Evolutionary conservation across 2,888 invertebrate species (phyloP).

Genomic region (Synanthedon myopaeformis): DNA sequence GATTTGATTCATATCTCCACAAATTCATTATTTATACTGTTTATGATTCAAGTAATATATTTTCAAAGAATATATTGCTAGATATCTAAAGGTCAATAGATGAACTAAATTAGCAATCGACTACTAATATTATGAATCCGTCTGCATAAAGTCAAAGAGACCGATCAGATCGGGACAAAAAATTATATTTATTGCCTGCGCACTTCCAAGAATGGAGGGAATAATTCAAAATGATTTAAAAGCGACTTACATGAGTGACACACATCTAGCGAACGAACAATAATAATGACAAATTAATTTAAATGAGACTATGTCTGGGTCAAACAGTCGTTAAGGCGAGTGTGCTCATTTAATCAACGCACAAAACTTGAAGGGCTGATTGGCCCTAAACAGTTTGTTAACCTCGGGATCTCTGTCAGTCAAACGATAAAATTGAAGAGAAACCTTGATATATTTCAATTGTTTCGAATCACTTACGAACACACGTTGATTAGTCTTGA

Average conservation of each 20-base stretch:
- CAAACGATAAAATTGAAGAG: conserved; percentile 40
- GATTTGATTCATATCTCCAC: too few species aligned
- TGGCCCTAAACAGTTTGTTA: conserved; percentile 36
- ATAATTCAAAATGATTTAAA: too few species aligned
- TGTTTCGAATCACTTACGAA: conserved; percentile 31
- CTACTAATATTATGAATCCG: too few species aligned
- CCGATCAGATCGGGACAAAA: too few species aligned
- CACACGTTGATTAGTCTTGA: not conserved
- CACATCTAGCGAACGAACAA: conserved; percentile 5
- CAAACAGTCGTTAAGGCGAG: conserved; percentile 12
- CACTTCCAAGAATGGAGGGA: too few species aligned
- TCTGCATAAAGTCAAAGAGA: too few species aligned
- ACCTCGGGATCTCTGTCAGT: conserved; percentile 47
- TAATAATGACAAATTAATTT: conserved; percentile 16
- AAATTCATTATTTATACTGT: too few species aligned
- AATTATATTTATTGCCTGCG: too few species aligned
- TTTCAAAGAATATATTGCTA: too few species aligned
- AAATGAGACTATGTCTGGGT: conserved; percentile 14
- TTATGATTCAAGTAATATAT: too few species aligned
- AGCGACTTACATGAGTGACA: not conserved
- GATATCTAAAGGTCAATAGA: too few species aligned
- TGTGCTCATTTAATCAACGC: conserved; percentile 36
- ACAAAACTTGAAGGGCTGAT: conserved; percentile 45
- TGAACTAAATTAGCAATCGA: too few species aligned
- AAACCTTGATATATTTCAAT: conserved; percentile 58